Evolutionary conservation across 2,113 vertebrate species (phyloP), one percentile per base, ranked within the genome.

Genomic region (Shinisaurus crocodilurus): DNA sequence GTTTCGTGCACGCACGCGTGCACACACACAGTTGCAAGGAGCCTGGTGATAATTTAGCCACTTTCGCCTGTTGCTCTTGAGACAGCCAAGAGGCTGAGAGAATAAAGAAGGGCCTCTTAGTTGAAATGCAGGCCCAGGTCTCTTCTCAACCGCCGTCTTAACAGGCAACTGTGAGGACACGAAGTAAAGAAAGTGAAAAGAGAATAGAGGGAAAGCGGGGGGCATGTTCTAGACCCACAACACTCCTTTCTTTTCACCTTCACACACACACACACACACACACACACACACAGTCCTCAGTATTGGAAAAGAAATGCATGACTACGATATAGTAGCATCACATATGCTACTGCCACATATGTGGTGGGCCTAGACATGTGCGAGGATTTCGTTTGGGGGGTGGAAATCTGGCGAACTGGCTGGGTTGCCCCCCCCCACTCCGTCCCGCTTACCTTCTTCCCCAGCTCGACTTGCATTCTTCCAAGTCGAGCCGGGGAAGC

Each of bases 11-110:
- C 92, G 98, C 25, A 6, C 57, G 9, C 77, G 70, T 8, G 97
- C 92, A 98, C 97, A 98, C 98, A 98, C 97, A 97, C 96, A 95
- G 97, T 96, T 97, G 96, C 96, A 96, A 98, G 97, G 34, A 69
- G 92, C 86, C 94, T 89, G 77, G 93, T 75, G 76, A 98, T 97
- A 98, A 97, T 96, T 98, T 97, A 97, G 97, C 97, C 94, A 93
- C 96, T 97, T 97, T 96, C 95, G 94, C 96, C 93, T 96, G 96
- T 97, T 95, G 95, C 97, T 98, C 98, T 97, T 97, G 97, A 98
- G 97, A 97, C 95, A 97, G 96, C 93, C 63, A 92, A 96, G 97
- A 97, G 97, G 96, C 95, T 96, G 94, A 95, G 95, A 97, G 96
- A 91, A 97, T 94, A 95, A 98, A 97, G 92, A 91, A 91, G 70